Percentiles rank a stretch among this genome's conserved stretches.
Evolutionary conservation across 2,888 invertebrate genomes (phyloP).

Genomic region (Polymixis lichenea): DNA sequence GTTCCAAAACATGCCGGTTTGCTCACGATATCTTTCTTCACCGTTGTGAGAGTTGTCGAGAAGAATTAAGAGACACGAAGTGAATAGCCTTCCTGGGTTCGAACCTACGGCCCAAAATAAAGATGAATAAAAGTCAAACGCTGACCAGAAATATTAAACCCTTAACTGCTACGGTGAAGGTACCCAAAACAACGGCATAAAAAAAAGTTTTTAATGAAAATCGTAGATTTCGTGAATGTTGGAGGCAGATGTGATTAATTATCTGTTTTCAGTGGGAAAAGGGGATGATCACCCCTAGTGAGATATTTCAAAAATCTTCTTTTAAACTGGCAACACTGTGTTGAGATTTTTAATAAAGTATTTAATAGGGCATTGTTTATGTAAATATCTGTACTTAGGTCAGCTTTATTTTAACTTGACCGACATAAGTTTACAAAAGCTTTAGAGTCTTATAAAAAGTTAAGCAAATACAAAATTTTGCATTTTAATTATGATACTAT

Average conservation of each 20-base stretch:
- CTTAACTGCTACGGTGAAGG: neutral
- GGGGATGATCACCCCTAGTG: constrained; percentile 11
- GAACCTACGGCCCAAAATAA: no score
- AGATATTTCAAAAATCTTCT: constrained; percentile 10
- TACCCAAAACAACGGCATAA: neutral
- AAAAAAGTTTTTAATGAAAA: constrained; percentile 45
- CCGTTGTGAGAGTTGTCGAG: no score
- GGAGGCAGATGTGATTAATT: constrained; percentile 53
- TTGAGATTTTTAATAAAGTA: constrained; percentile 15
- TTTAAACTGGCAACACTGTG: neutral
- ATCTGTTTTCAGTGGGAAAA: constrained; percentile 34
- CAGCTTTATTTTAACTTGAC: no score
- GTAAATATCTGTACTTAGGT: neutral
- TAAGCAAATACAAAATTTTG: no score
- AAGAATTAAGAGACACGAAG: no score
- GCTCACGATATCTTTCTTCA: no score
- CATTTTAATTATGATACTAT: no score
- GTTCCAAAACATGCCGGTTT: no score
- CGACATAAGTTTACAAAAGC: no score
- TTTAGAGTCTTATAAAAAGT: no score
- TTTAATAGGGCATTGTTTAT: constrained; percentile 21
- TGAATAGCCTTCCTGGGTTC: no score
- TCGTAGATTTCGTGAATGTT: constrained; percentile 33
- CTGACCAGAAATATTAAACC: neutral
- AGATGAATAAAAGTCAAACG: neutral